Percentiles rank a stretch among this genome's conserved stretches.
Conservation (phyloP, 2,113 vertebrate species). For the Struthio camelus region DNA sequence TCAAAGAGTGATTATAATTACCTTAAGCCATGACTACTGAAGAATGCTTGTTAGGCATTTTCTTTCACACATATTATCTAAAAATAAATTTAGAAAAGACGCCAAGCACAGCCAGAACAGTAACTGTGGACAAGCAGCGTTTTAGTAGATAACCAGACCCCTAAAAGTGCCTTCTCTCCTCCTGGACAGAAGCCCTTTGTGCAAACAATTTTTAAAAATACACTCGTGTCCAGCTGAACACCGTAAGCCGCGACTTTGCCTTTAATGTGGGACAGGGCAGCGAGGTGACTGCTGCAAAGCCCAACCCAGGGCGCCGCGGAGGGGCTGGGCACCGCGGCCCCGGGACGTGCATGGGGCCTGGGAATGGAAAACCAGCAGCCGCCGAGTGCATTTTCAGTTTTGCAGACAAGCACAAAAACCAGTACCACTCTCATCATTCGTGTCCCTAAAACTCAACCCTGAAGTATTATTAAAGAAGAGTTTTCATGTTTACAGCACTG, state of each 20-base stretch:
- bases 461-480: neutral
- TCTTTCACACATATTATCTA: neutral
- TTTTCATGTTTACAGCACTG: neutral
- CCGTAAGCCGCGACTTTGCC: neutral
- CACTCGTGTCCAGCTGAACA: constrained; percentile 16
- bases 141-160: neutral
- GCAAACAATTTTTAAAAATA: constrained; percentile 19
- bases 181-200: neutral
- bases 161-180: constrained; percentile 12
- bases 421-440: neutral
- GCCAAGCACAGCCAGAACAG: neutral
- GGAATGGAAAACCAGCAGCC: neutral
- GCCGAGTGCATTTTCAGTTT: neutral
- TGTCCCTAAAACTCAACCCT: neutral
- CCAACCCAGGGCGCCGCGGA: neutral
- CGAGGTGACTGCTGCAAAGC: neutral
- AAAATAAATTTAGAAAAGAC: neutral
- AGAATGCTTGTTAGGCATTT: neutral
- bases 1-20: neutral
- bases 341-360: neutral
- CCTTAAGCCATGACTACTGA: neutral
- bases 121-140: neutral
- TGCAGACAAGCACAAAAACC: neutral
- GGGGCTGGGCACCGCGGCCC: too few species aligned
- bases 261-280: neutral